phyloP scores from a whole-genome alignment of 2,888 invertebrate genomes.

The Eucera pruinosa region DNA sequence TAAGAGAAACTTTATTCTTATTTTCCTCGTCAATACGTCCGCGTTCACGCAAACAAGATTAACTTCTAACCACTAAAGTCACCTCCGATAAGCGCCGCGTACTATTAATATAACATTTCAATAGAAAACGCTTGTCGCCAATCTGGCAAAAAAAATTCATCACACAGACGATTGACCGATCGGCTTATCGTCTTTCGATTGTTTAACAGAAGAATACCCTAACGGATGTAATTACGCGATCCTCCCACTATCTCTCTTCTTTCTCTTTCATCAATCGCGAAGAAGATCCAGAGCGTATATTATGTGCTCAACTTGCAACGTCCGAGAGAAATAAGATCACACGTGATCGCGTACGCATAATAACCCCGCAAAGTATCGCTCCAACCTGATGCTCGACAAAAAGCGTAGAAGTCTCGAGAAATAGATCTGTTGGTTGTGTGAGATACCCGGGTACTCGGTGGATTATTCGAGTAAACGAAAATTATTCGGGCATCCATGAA shows the following conservation, averaged over 20 bases:
- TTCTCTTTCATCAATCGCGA: not conserved
- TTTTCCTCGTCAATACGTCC: slow-evolving; percentile 13
- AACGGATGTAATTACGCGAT: slow-evolving; percentile 12
- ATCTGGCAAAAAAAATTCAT: slow-evolving; percentile 16
- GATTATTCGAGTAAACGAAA: no score
- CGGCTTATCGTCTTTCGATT: slow-evolving; percentile 9
- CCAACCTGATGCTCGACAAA: slow-evolving; percentile 30
- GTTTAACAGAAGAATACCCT: slow-evolving; percentile 2
- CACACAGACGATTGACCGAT: not conserved
- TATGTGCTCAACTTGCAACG: slow-evolving; percentile 25
- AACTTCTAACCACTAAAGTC: slow-evolving; percentile 16
- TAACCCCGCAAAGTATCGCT: slow-evolving; percentile 37
- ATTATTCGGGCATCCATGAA: no score
- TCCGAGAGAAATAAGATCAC: slow-evolving; percentile 30
- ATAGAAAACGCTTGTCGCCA: not conserved
- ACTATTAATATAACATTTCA: slow-evolving; percentile 9
- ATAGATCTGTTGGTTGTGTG: no score
- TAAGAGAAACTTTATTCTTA: slow-evolving; percentile 7
- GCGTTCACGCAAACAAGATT: slow-evolving; percentile 38
- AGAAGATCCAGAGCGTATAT: slow-evolving; percentile 20
- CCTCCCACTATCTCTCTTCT: not conserved
- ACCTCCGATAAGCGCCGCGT: slow-evolving; percentile 14
- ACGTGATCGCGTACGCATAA: slow-evolving; percentile 21
- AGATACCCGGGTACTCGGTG: no score
- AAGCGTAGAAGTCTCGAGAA: slow-evolving; percentile 13